These are phyloP conservation scores for Eupeodes corollae DNA, from an alignment of 1,140 invertebrate species.

Conservation along the genomic window DNA sequence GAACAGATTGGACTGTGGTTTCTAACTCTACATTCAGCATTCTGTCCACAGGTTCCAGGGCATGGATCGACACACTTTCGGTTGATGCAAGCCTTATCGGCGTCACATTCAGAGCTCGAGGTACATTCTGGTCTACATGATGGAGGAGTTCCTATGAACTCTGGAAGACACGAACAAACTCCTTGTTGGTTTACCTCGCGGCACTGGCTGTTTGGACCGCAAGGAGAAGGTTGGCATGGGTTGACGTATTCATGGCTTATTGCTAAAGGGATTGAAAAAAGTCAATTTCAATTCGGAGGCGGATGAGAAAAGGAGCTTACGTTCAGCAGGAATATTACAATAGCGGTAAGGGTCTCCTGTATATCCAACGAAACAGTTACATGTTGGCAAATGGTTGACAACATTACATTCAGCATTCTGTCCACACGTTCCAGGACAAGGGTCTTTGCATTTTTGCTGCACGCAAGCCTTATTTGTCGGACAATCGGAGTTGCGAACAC, in stretches of 20 bases:
- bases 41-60: slow-evolving; percentile 61
- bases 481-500: slow-evolving; percentile 60
- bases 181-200: slow-evolving; percentile 48
- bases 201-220: slow-evolving; percentile 54
- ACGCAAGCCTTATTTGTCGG: slow-evolving; percentile 54
- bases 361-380: slow-evolving; percentile 52
- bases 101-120: slow-evolving; percentile 61
- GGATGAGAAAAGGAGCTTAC: slow-evolving; percentile 35
- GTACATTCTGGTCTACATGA: slow-evolving; percentile 65
- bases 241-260: slow-evolving; percentile 38
- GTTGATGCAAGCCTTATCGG: slow-evolving; percentile 61
- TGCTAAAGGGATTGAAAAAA: slow-evolving; percentile 15
- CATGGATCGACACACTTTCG: slow-evolving; percentile 75
- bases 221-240: slow-evolving; percentile 53
- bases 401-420: slow-evolving; percentile 61
- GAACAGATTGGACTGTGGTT: slow-evolving; percentile 66
- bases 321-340: slow-evolving; percentile 44
- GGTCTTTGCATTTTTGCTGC: slow-evolving; percentile 63
- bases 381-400: slow-evolving; percentile 61
- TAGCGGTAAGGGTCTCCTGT: slow-evolving; percentile 56
- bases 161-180: slow-evolving; percentile 60
- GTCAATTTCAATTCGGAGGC: not conserved
- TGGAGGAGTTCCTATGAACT: slow-evolving; percentile 61
- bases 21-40: slow-evolving; percentile 60
- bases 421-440: slow-evolving; percentile 63